Evolutionary conservation across 2,113 vertebrate genomes (phyloP), one percentile per base, ranked within the genome.

Genomic region (Scopus umbretta): DNA sequence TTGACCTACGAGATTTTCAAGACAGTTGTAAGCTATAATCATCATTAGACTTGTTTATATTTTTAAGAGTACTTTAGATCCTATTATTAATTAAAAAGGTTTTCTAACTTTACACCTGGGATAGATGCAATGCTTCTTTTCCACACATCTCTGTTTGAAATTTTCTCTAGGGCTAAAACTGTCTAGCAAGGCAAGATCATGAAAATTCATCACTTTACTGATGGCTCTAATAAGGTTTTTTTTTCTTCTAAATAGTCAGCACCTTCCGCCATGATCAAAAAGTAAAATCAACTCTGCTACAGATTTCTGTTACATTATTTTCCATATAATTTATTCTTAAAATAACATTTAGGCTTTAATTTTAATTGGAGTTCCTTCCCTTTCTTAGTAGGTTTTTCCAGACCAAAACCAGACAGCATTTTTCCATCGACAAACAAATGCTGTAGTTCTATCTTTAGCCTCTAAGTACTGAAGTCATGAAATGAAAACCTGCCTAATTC

Each of bases 131-230:
- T 87, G 80, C 36, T 73, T 22, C 93, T 86, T 71, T 86, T 75
- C 78, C 56, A 87, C 58, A 50, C 80, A 88, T 94, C 87, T 95
- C 93, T 88, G 94, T 97, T 97, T 97, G 94, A 97, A 97, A 97
- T 96, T 95, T 97, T 89, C 95, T 97, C 97, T 75, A 91, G 97
- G 96, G 95, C 92, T 92, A 95, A 91, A 97, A 85, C 92, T 95
- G 94, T 91, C 96, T 96, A 93, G 91, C 85, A 89, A 97, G 70
- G 91, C 84, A 92, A 95, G 87, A 95, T 97, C 96, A 97, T 97
- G 97, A 97, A 97, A 97, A 97, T 97, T 97, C 97, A 97, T 97
- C 87, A 67, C 91, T 95, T 92, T 94, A 52, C 81, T 97, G 96
- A 97, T 96, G 91, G 94, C 85, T 96, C 62, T 97, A 97, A 97